Base-by-base conservation (phyloP, 2,113 vertebrate species). In the Peromyscus californicus region DNA sequence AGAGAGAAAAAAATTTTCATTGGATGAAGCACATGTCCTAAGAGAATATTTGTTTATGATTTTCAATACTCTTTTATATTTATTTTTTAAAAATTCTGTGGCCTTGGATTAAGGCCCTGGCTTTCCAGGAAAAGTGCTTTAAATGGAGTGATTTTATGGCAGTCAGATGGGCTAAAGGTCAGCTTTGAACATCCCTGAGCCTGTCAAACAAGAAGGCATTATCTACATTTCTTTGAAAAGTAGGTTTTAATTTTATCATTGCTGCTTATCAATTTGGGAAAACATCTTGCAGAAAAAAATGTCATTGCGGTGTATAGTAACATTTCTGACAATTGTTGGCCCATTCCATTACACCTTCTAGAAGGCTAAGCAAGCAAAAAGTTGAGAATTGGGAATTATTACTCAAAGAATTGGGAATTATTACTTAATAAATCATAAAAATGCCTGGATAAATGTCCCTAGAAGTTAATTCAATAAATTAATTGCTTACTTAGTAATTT, bases 101-200 rank as follows among this genome's bases (percentile, higher is more conserved):
- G 31, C 36, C 61, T 96, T 97, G 72, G 89, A 95, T 70, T 54
- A 17, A 94, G 67, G 45, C 93, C 26, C 19, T 92, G 31, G 26
- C 29, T 94, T 97, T 97, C 95, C 94, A 89, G 91, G 86, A 94
- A 98, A 94, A 93, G 22, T 36, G 36, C 97, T 91, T 98, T 78
- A 89, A 80, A 89, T 31, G 9, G 51, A 95, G n/a, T 15, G 84
- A 54, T 96, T 96, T 97, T 79, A 83, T 75, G 61, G 54, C 91
- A 91, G 91, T 91, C 95, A 95, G 74, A 63, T 96, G 76, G 19
- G 89, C 89, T 16, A 89, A 48, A 97, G 74, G 67, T 93, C 88
- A 84, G 91, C 92, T 92, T 90, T 96, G 97, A 96, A 96, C 97
- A 96, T 59, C 83, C 92, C 76, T 36, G 57, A 96, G 65, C 31